Evolutionary conservation across 2,888 invertebrate genomes (phyloP).

Genomic region (Nomada fabriciana): DNA sequence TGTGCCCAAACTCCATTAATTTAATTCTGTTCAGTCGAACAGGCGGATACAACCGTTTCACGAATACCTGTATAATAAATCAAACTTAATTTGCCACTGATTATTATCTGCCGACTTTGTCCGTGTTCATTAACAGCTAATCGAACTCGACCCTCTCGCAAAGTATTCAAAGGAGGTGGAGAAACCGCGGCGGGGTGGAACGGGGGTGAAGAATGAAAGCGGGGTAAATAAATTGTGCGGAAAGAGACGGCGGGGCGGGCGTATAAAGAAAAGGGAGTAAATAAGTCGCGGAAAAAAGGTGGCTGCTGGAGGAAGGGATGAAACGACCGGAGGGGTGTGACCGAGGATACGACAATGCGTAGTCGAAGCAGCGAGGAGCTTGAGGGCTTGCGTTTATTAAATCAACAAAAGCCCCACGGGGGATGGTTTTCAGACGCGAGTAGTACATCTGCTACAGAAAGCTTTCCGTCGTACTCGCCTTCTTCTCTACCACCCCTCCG

Average conservation of each 20-base stretch:
- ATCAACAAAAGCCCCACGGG: constrained; percentile 76
- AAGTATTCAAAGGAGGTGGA: not conserved
- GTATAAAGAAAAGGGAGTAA: constrained; percentile 28
- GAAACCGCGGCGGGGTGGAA: constrained; percentile 4
- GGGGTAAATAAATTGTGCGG: constrained; percentile 34
- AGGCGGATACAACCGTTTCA: too few relatives aligned
- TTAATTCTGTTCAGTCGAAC: too few relatives aligned
- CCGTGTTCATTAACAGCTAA: too few relatives aligned
- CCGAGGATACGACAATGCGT: constrained; percentile 63
- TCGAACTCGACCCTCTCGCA: not conserved
- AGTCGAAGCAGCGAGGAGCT: constrained; percentile 66
- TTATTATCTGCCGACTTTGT: too few relatives aligned
- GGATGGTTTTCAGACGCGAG: constrained; percentile 72
- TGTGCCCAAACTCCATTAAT: too few relatives aligned
- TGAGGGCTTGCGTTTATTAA: constrained; percentile 77
- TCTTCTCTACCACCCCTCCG: constrained; percentile 7
- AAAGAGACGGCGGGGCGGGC: constrained; percentile 18
- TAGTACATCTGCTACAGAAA: constrained; percentile 74
- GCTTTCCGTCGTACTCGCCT: constrained; percentile 67
- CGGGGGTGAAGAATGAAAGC: not conserved
- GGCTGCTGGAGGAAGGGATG: constrained; percentile 31
- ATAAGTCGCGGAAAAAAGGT: constrained; percentile 25
- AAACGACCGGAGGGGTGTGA: constrained; percentile 23
- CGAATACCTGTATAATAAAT: too few relatives aligned
- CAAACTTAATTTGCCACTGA: too few relatives aligned